These are phyloP conservation scores for Acronicta alni DNA, from an alignment of 2,888 invertebrate species.

Conservation along the genomic window DNA sequence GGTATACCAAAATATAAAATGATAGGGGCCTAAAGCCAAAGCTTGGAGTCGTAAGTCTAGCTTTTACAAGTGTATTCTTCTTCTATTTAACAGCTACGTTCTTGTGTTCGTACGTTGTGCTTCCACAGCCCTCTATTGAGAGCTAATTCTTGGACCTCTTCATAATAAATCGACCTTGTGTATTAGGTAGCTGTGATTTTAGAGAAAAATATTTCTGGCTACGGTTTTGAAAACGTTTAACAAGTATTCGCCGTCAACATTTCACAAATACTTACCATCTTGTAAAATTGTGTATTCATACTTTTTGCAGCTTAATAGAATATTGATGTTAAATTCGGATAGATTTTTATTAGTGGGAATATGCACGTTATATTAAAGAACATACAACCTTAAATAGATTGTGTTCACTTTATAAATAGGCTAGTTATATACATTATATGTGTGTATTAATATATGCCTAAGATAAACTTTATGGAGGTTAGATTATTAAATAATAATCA, in stretches of 20 bases:
- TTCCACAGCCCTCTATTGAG: too few relatives aligned
- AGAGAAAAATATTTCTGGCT: background rate
- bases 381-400: slow-evolving; percentile 46
- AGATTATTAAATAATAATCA: slow-evolving; percentile 12
- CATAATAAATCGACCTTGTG: too few relatives aligned
- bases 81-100: too few relatives aligned
- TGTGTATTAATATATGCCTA: slow-evolving; percentile 82
- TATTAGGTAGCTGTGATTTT: too few relatives aligned
- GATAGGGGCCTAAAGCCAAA: too few relatives aligned
- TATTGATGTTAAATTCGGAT: slow-evolving; percentile 13
- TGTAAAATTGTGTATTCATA: background rate
- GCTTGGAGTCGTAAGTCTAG: too few relatives aligned
- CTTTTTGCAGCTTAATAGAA: slow-evolving; percentile 3
- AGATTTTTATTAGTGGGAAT: slow-evolving; percentile 3
- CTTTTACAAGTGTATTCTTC: too few relatives aligned
- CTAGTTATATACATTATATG: slow-evolving; percentile 79
- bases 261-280: background rate
- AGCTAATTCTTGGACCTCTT: too few relatives aligned
- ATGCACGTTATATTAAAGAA: slow-evolving; percentile 20
- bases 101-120: too few relatives aligned
- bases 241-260: slow-evolving; percentile 9
- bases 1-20: too few relatives aligned
- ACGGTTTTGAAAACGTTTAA: background rate
- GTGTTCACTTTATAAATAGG: slow-evolving; percentile 61
- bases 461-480: slow-evolving; percentile 37